Evolutionary conservation across 2,113 vertebrate genomes (phyloP).

Genomic region (Dunckerocampus dactyliophorus): DNA sequence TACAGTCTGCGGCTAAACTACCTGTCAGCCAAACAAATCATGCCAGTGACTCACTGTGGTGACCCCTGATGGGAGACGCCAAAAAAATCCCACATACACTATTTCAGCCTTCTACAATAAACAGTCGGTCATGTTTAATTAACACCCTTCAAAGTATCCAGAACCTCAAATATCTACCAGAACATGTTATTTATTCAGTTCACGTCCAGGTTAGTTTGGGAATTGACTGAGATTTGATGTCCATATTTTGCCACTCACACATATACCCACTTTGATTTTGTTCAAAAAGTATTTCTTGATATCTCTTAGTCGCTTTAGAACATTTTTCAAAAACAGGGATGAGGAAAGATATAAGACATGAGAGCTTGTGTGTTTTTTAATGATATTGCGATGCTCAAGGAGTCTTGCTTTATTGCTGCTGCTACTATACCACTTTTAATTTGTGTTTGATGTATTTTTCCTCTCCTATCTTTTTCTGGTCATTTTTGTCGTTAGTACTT

Average conservation of each 20-base stretch:
- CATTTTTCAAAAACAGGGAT: not conserved
- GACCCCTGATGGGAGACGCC: too few species aligned
- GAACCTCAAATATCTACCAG: not conserved
- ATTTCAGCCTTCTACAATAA: too few species aligned
- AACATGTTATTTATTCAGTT: not conserved
- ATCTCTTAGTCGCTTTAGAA: not conserved
- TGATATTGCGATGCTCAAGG: not conserved
- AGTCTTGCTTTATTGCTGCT: slow-evolving; percentile 3
- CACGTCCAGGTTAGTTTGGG: not conserved
- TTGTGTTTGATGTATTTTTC: slow-evolving; percentile 31
- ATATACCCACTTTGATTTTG: slow-evolving; percentile 4
- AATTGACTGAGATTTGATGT: slow-evolving; percentile 11
- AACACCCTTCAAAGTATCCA: not conserved
- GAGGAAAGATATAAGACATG: not conserved
- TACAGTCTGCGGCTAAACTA: too few species aligned
- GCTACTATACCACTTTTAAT: not conserved
- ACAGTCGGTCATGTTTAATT: too few species aligned
- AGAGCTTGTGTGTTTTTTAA: not conserved
- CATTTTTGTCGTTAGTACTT: slow-evolving; percentile 10
- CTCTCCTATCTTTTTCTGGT: slow-evolving; percentile 13
- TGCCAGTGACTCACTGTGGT: too few species aligned
- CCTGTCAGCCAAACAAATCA: too few species aligned
- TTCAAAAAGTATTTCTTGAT: not conserved
- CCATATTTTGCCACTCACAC: not conserved
- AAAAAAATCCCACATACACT: too few species aligned